phyloP scores from a whole-genome alignment of 2,797 vertebrate species.

The Melanotaenia parkinsoni region DNA sequence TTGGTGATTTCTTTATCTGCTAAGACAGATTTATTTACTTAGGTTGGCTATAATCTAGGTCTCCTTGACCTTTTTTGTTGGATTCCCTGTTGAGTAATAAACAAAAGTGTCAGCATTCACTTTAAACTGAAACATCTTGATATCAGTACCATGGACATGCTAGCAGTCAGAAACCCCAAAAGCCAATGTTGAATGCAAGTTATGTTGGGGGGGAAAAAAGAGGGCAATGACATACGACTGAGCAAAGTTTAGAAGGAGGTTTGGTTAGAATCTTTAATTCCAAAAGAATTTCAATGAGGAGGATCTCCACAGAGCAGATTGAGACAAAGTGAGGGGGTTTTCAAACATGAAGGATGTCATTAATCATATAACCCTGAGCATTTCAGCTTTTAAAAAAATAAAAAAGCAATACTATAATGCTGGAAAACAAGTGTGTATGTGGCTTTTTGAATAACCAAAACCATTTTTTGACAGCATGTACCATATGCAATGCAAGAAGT shows the following conservation, averaged over 20 bases:
- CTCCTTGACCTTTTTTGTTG: slow-evolving; percentile 2
- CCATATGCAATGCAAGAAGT: slow-evolving; percentile 1
- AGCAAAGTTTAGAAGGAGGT: slow-evolving; percentile 21
- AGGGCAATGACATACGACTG: slow-evolving; percentile 28
- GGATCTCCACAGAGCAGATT: slow-evolving; percentile 39
- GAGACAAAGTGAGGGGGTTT: slow-evolving; percentile 41
- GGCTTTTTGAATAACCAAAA: not conserved
- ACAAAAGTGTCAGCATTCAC: slow-evolving; percentile 14
- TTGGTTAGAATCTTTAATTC: slow-evolving; percentile 39
- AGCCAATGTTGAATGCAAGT: slow-evolving; percentile 24
- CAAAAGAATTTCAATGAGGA: slow-evolving; percentile 40
- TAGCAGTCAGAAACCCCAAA: slow-evolving; percentile 12
- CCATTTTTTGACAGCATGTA: slow-evolving; percentile 1
- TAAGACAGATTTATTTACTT: slow-evolving; percentile 21
- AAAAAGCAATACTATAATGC: slow-evolving; percentile 17
- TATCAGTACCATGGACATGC: slow-evolving; percentile 8
- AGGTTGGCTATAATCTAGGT: slow-evolving; percentile 14
- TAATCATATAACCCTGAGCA: slow-evolving; percentile 41
- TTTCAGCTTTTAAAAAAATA: slow-evolving; percentile 34
- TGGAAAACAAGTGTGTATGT: slow-evolving; percentile 25
- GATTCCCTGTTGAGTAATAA: slow-evolving; percentile 8
- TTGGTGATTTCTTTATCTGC: slow-evolving; percentile 8
- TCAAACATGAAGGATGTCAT: slow-evolving; percentile 49
- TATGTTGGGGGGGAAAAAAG: slow-evolving; percentile 7
- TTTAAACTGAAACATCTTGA: slow-evolving; percentile 22